Base-by-base conservation (phyloP, 2,888 invertebrate species). In the Lochmaea crataegi region DNA sequence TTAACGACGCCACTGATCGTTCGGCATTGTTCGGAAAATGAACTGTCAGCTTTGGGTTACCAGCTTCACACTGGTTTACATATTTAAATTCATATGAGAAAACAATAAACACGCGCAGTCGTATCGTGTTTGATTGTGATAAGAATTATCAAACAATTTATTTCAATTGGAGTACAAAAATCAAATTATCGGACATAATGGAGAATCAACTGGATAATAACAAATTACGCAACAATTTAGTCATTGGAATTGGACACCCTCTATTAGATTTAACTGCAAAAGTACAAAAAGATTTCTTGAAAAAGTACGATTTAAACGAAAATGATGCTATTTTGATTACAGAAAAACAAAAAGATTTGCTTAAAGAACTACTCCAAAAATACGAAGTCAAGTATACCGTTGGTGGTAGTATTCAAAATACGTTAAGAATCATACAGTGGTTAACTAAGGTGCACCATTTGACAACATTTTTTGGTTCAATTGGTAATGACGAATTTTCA, bases 211-310 rank as follows among this genome's bases (percentile, higher is more conserved):
- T 7, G 53, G 16, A 18, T 53, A 9, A 53, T 16, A 53, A 16
- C 9, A 58, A 42, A 38, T 22, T 70, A 57, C 32, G 45, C 84
- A 92, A 94, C 87, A 94, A 96, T 68, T 83, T 92, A 65, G 87
- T 99, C n/a, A 87, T 99, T 75, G 98, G 98, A 32, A 92, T 98
- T 87, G 98, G 99, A 67, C 99, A 99, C 88, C 99, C 99, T 9
- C 88, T 99, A 71, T 88, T 99, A 82, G 99, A 99, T 84, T 97
- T 99, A 77, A 95, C 96, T 2, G 95, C 95, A 2, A 90, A 86
- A 38, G 96, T 95, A 0, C 94, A 93, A 68, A 88, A 91, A 66
- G 90, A 91, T 9, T 92, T 98, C 80, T 89, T 99, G 22, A 88
- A 91, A 75, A 97, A 96, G 87, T 99, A 96, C 89, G 93, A 90